Evolutionary conservation across 2,113 vertebrate genomes (phyloP), one percentile per base, ranked within the genome.

Genomic region (Salvator merianae): DNA sequence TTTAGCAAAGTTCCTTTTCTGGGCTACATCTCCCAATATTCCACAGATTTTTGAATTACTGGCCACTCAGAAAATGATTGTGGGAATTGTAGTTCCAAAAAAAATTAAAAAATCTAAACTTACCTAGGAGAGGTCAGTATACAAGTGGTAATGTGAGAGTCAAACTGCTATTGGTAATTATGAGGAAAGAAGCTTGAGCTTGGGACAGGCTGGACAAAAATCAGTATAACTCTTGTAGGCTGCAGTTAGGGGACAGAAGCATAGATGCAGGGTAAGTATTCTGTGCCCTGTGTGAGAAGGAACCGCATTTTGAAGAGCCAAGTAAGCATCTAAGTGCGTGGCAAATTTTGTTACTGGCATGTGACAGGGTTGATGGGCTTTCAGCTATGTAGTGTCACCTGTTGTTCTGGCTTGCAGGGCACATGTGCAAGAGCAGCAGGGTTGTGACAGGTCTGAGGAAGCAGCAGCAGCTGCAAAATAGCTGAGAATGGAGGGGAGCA

Each of bases 271-370:
- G 13, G 4, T 0, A 0, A 84, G 55, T 55, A 2, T 0, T 0
- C 7, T 0, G 0, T 50, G 0, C 5, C 10, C 10, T 10, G 6
- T 14, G 24, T 0, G 0, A 40, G 3, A 8, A 34, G 10, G 10
- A 0, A 28, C 36, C n/a, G 53, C 4, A 32, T 2, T 71, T 38
- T 32, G 9, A 1, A 0, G 8, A n/a, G 40, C 3, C 59, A 71
- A 28, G 20, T 26, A 0, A 0, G 36, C 59, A 12, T 14, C 5
- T 7, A 0, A 66, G 32, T 38, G 59, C 40, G n/a, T 24, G 22
- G 5, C 34, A 28, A 77, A 30, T 6, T 13, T n/a, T 43, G 47
- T 28, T 22, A 32, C 30, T 40, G 80, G 85, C 38, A 82, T 71
- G 7, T 13, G 43, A 80, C 8, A 55, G n/a, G 0, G 38, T 3